Evolutionary conservation across 2,113 vertebrate genomes (phyloP).

Genomic region (Lonchura striata): DNA sequence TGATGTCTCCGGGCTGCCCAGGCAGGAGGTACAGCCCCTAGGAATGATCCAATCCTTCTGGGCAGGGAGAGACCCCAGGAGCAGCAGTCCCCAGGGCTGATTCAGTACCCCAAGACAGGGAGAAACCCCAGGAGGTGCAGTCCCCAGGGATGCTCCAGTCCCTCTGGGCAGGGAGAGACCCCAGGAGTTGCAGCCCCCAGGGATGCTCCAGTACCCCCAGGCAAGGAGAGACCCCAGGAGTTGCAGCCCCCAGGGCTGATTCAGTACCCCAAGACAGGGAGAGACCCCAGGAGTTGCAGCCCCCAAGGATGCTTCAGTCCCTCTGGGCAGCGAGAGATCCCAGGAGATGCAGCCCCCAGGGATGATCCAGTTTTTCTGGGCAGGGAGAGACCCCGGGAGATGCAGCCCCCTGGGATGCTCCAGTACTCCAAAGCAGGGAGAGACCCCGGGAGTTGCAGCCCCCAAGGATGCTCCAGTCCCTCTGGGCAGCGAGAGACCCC

Average conservation of each 20-base stretch:
- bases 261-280: too few species aligned
- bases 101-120: background rate
- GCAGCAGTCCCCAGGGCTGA: background rate
- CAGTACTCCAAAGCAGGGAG: background rate
- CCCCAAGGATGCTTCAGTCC: too few species aligned
- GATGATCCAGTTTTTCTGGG: background rate
- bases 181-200: background rate
- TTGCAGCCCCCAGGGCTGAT: conserved; percentile 38
- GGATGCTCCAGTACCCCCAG: accelerated
- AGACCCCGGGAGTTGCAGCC: conserved; percentile 31
- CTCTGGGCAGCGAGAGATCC: background rate
- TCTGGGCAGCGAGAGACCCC: accelerated
- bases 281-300: too few species aligned
- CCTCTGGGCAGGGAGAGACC: accelerated
- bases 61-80: background rate
- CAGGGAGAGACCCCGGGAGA: background rate
- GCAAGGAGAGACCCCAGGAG: background rate
- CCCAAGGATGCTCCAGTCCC: accelerated
- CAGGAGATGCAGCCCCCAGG: background rate
- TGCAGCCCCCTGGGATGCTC: background rate
- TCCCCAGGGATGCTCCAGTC: background rate
- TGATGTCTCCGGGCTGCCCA: accelerated
- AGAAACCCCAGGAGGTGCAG: conserved; percentile 26
- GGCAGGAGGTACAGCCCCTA: background rate
- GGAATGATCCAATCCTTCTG: background rate